Conservation (phyloP, 2,113 vertebrate genomes). For the Carettochelys insculpta region DNA sequence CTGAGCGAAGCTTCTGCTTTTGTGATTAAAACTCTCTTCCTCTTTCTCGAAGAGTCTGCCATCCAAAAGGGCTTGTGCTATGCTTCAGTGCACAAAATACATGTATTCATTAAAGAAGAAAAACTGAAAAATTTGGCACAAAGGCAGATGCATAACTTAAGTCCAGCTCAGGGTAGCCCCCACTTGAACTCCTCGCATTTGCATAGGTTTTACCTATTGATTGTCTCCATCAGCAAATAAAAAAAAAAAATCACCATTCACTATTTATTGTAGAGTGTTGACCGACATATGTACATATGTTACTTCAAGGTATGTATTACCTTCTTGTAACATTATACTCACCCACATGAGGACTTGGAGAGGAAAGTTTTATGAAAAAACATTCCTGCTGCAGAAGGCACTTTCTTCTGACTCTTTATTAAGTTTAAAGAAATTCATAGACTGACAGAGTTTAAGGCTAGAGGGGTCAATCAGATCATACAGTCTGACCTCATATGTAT, state of each 20-base stretch:
- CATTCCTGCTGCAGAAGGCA: neutral
- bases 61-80: conserved; percentile 64
- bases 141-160: conserved; percentile 64
- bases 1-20: conserved; percentile 68
- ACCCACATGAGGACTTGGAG: neutral
- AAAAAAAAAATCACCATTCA: conserved; percentile 11
- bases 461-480: neutral
- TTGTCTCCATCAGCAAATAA: conserved; percentile 19
- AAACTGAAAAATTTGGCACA: conserved; percentile 67
- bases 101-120: conserved; percentile 71
- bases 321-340: neutral
- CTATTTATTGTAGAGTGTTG: conserved; percentile 9
- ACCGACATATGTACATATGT: neutral
- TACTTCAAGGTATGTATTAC: neutral
- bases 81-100: conserved; percentile 76
- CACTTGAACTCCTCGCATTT: conserved; percentile 58
- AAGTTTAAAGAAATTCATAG: neutral
- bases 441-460: neutral
- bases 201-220: conserved; percentile 58
- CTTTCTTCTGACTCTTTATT: neutral
- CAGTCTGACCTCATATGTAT: neutral
- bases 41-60: conserved; percentile 65
- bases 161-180: conserved; percentile 42
- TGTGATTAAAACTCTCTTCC: conserved; percentile 76
- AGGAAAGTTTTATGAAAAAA: neutral